These are phyloP conservation scores for Trachemys scripta DNA, from an alignment of 2,113 vertebrate genomes.

Conservation along the genomic window DNA sequence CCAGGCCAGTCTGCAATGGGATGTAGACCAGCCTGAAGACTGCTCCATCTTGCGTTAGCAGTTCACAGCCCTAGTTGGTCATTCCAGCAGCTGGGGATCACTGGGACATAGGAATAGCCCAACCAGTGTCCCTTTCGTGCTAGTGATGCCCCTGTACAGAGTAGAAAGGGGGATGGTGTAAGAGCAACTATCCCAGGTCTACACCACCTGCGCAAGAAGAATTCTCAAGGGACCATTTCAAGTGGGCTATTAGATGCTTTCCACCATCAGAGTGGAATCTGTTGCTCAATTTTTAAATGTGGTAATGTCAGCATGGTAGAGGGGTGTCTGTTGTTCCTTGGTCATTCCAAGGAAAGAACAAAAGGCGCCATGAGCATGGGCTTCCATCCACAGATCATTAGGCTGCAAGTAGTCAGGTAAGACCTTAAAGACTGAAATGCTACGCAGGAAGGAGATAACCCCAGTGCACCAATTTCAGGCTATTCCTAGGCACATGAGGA, in stretches of 20 bases:
- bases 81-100: not conserved
- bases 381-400: not conserved
- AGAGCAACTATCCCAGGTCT: not conserved
- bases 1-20: not conserved
- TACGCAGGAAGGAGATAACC: not conserved
- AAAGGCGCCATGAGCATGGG: not conserved
- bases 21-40: not conserved
- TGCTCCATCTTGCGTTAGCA: not conserved
- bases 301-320: not conserved
- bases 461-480: not conserved
- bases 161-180: not conserved
- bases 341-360: not conserved
- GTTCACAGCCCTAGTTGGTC: not conserved
- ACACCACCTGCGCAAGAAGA: not conserved
- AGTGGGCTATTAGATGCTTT: not conserved
- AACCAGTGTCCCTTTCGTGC: not conserved
- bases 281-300: not conserved
- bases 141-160: not conserved
- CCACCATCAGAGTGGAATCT: not conserved
- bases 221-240: not conserved
- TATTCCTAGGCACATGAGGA: not conserved
- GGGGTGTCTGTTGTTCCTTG: not conserved
- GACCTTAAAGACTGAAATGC: not conserved
- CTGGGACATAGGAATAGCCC: accelerated
- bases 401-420: not conserved